phyloP scores from a whole-genome alignment of 2,888 invertebrate species.

The Drosophila antonietae region DNA sequence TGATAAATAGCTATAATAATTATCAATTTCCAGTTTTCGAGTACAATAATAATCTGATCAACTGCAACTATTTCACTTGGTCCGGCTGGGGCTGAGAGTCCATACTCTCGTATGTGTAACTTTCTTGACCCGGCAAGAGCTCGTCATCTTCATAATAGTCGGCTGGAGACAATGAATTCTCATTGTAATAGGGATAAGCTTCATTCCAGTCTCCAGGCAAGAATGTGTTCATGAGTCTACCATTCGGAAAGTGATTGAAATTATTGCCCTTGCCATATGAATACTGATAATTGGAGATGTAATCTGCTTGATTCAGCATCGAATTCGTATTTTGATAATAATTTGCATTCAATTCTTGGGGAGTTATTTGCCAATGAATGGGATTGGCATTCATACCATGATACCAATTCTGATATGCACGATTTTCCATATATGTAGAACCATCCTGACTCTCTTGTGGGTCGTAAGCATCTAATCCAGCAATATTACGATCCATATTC shows the following conservation, averaged over 20 bases:
- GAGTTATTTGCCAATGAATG: not conserved
- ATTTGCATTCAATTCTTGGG: not conserved
- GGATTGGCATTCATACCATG: not conserved
- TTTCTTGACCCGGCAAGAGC: not conserved
- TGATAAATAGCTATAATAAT: not conserved
- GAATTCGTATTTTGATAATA: not conserved
- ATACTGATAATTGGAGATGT: not conserved
- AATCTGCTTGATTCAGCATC: not conserved
- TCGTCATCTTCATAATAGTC: conserved; percentile 1
- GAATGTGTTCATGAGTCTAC: not conserved
- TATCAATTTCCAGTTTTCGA: not conserved
- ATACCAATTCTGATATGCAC: not conserved
- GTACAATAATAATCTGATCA: not conserved
- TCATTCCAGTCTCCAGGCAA: not conserved
- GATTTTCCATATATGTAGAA: not conserved
- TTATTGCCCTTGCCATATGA: conserved; percentile 4
- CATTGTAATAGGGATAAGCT: not conserved
- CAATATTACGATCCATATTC: not conserved
- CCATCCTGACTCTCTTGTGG: not conserved
- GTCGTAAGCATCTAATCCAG: not conserved
- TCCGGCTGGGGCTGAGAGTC: not conserved
- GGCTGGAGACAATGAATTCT: not conserved
- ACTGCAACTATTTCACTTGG: not conserved
- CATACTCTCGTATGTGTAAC: not conserved
- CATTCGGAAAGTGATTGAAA: conserved; percentile 18